Percentiles rank a stretch among this genome's conserved stretches.
These are phyloP conservation scores for Brachionus asplanchnoidis DNA, from an alignment of 1,140 invertebrate species.

Conservation along the genomic window DNA sequence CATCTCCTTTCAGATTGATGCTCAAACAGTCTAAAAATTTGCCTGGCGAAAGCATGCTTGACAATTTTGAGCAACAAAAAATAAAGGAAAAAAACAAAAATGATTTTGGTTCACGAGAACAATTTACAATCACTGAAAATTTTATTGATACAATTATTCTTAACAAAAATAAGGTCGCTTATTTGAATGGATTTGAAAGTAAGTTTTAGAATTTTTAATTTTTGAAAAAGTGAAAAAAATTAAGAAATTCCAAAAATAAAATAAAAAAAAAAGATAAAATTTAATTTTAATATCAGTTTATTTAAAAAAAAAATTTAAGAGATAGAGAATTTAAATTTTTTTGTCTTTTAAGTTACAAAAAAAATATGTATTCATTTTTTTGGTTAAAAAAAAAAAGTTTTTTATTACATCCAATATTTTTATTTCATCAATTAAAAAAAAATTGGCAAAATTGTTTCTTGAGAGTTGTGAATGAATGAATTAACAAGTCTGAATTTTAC, in stretches of 20 bases:
- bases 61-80: not conserved
- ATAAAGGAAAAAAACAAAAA: not conserved
- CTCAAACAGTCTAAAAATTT: not conserved
- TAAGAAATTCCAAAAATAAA: not conserved
- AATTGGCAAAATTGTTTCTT: no score
- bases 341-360: no score
- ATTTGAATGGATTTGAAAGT: conserved; percentile 1
- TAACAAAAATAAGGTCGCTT: not conserved
- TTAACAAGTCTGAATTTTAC: no score
- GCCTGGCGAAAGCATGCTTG: not conserved
- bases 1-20: not conserved
- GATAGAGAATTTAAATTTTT: no score
- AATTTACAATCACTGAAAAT: not conserved
- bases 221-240: not conserved
- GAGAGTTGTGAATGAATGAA: no score
- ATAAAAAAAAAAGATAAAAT: not conserved
- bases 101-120: not conserved
- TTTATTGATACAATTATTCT: not conserved
- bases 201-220: not conserved
- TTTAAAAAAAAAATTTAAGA: no score
- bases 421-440: no score
- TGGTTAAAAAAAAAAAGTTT: no score
- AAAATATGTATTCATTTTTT: no score
- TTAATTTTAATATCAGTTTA: no score
- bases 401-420: no score